Conservation (phyloP, 2,797 vertebrate species). For the Naso thynnoides region DNA sequence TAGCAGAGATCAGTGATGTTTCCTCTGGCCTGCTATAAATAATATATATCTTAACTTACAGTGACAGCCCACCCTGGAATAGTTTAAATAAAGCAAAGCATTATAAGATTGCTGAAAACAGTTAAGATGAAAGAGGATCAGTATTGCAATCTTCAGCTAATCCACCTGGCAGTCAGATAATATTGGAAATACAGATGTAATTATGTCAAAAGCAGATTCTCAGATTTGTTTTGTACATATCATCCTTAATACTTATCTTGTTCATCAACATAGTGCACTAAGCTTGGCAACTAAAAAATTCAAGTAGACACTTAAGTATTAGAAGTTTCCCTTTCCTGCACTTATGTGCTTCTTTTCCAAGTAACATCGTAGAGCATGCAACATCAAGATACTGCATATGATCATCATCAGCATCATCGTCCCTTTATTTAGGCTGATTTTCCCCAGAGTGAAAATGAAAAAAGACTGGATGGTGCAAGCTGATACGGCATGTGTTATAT, state of each 20-base stretch:
- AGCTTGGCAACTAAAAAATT: neutral
- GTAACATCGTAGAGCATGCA: neutral
- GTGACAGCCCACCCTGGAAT: conserved; percentile 34
- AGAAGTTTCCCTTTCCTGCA: conserved; percentile 3
- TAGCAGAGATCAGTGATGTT: conserved; percentile 45
- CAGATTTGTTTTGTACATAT: neutral
- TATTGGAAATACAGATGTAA: conserved; percentile 9
- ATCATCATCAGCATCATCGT: neutral
- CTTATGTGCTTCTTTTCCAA: neutral
- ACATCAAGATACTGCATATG: neutral
- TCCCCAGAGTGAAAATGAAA: conserved; percentile 21
- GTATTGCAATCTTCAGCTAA: conserved; percentile 15
- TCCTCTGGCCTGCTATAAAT: conserved; percentile 50
- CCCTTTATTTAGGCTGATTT: conserved; percentile 16
- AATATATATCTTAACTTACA: conserved; percentile 33
- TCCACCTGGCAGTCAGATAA: conserved; percentile 23
- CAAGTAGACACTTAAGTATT: neutral
- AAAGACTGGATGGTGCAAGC: conserved; percentile 30
- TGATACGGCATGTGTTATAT: conserved; percentile 25
- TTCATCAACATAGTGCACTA: neutral
- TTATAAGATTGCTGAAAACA: conserved; percentile 18
- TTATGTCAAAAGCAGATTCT: conserved; percentile 15
- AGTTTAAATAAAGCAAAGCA: conserved; percentile 29
- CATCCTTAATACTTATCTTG: neutral
- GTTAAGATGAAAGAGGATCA: conserved; percentile 29